A percentile compares a stretch with the other conserved stretches of the same genome.
These are phyloP conservation scores for Engraulis encrasicolus DNA, from an alignment of 2,113 vertebrate genomes.

Conservation along the genomic window DNA sequence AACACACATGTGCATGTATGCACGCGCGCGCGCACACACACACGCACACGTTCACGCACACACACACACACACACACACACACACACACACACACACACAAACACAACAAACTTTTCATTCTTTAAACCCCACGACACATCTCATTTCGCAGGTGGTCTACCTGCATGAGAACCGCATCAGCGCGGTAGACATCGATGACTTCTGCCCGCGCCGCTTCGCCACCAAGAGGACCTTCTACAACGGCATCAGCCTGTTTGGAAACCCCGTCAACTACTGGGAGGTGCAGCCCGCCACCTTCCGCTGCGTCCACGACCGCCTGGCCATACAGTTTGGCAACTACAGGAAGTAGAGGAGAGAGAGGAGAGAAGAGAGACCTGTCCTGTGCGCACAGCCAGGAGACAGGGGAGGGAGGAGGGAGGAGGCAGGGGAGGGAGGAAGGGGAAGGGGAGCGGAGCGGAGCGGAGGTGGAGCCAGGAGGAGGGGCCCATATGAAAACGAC, in stretches of 20 bases:
- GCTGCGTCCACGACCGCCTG: slow-evolving; percentile 83
- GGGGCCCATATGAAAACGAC: too few relatives aligned
- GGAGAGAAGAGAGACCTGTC: slow-evolving; percentile 44
- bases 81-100: too few relatives aligned
- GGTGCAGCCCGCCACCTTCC: slow-evolving; percentile 87
- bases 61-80: not conserved
- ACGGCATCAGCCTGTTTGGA: slow-evolving; percentile 86
- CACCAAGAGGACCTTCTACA: slow-evolving; percentile 86
- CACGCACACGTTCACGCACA: not conserved
- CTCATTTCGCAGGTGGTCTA: slow-evolving; percentile 81
- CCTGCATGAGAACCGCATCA: slow-evolving; percentile 86
- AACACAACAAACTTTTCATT: not conserved
- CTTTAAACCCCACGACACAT: not conserved
- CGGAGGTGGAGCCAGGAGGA: too few relatives aligned
- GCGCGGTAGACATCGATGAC: slow-evolving; percentile 78
- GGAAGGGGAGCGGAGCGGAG: not conserved
- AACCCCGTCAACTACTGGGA: slow-evolving; percentile 93
- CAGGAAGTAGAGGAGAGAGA: slow-evolving; percentile 76
- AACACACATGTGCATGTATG: too few relatives aligned
- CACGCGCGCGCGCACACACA: too few relatives aligned
- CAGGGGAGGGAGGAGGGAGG: not conserved
- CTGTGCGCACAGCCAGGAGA: not conserved
- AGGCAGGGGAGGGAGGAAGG: slow-evolving; percentile 35
- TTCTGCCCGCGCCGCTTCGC: slow-evolving; percentile 86
- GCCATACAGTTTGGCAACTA: slow-evolving; percentile 92